Percentiles rank a stretch among this genome's conserved stretches.
These are phyloP conservation scores for Hormiphora californensis DNA, from an alignment of 37 sponge, comb jelly and placozoan genomes.

Conservation along the genomic window DNA sequence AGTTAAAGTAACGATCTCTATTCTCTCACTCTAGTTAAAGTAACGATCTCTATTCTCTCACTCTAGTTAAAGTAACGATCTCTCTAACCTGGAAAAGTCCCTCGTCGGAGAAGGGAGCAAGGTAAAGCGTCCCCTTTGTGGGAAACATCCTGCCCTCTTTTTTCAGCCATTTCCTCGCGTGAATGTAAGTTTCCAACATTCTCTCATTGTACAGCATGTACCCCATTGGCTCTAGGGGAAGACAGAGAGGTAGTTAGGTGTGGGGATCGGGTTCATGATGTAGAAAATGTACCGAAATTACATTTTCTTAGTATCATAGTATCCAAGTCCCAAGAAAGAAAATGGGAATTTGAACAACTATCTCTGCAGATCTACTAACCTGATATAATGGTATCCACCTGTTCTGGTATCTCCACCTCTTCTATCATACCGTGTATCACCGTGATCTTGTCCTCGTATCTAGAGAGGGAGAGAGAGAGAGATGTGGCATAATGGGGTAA, in stretches of 20 bases:
- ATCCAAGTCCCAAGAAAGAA: not conserved
- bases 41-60: too few relatives aligned
- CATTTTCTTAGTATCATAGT: not conserved
- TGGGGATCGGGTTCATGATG: too few relatives aligned
- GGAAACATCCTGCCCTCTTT: constrained; percentile 90
- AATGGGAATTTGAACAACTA: not conserved
- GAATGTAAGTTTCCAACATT: constrained; percentile 90
- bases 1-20: too few relatives aligned
- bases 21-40: too few relatives aligned
- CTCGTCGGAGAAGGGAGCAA: constrained; percentile 93
- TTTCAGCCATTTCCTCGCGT: constrained; percentile 92
- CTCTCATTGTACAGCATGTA: constrained; percentile 96
- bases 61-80: too few relatives aligned
- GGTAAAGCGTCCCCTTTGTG: constrained; percentile 76
- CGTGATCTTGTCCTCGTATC: constrained; percentile 59
- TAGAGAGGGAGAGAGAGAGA: not conserved
- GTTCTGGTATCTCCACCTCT: constrained; percentile 92
- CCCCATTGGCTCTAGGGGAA: constrained; percentile 86
- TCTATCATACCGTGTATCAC: constrained; percentile 90
- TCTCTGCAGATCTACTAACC: not conserved
- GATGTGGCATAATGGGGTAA: not conserved
- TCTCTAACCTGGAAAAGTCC: constrained; percentile 67
- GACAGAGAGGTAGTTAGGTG: not conserved
- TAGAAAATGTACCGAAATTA: too few relatives aligned
- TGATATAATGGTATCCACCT: constrained; percentile 86